Base-by-base conservation (phyloP, 2,797 vertebrate genomes). In the Rhinichthys osculus region DNA sequence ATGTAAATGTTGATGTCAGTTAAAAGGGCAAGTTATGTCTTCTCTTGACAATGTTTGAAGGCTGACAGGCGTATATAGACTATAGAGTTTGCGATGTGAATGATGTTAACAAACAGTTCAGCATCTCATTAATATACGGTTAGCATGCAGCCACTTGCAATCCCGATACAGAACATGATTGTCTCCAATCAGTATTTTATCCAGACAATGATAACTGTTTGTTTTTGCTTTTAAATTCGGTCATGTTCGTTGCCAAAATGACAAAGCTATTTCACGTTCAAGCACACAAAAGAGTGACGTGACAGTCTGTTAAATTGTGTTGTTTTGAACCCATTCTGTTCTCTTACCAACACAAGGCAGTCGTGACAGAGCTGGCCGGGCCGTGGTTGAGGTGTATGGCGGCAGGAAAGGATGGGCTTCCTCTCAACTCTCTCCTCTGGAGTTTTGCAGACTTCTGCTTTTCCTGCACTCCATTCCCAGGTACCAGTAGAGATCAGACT, bases 391-490 rank as follows among this genome's bases (percentile, higher is more conserved):
- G 90, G 95, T 99, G 88, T 94, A 95, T 4, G 95, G 95, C 3
- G 90, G 92, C 0, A 89, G 93, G 83, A 93, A 90, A 0, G 92
- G 93, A 78, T 98, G 97, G 97, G 91, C 88, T 0, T 94, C 94
- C 0, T 83, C 93, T 0, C 94, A 94, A 81, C 94, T 96, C 82
- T 96, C 96, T 0, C 89, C 93, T 16, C 82, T 91, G 0, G 96
- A 93, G 83, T 89, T 99, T 84, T 94, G 95, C 0, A 93, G 89
- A 78, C 92, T 98, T 77, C 83, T 99, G 10, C 95, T 97, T 79
- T 97, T 94, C 88, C 90, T 98, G 78, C 95, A 95, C 90, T 92
- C 95, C 86, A 91, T 99, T 82, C 95, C 97, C 85, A 98, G 98
- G 98, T 99, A 94, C 10, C 17, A 78, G 38, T 0, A 16, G 3